Percentiles rank a stretch among this genome's conserved stretches.
Conservation (phyloP, 2,888 invertebrate species). For the Xylota segnis region DNA sequence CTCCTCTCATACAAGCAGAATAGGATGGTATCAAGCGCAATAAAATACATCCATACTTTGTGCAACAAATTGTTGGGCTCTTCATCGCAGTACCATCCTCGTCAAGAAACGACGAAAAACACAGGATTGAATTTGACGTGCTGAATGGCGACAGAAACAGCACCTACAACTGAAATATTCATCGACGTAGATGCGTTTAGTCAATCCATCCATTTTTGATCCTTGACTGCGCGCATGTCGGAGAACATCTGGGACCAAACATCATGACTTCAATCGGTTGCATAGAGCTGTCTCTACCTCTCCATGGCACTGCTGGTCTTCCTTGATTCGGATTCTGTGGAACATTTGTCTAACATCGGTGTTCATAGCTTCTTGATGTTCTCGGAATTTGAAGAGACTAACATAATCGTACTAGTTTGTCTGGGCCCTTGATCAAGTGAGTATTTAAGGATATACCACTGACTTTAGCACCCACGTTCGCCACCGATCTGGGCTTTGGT, state of each 20-base stretch:
- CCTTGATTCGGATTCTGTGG: constrained; percentile 42
- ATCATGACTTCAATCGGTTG: constrained; percentile 48
- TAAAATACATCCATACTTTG: constrained; percentile 17
- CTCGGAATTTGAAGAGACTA: constrained; percentile 58
- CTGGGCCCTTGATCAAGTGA: constrained; percentile 50
- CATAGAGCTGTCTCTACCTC: not conserved
- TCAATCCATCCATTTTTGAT: constrained; percentile 36
- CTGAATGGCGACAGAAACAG: not conserved
- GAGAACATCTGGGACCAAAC: constrained; percentile 67
- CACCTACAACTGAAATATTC: not conserved
- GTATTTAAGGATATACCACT: constrained; percentile 34
- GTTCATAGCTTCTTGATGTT: constrained; percentile 39
- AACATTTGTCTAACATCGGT: constrained; percentile 65
- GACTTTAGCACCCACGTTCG: constrained; percentile 53
- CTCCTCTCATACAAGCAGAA: too few species aligned
- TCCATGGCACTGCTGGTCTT: not conserved
- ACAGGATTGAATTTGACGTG: not conserved
- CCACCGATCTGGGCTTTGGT: constrained; percentile 51
- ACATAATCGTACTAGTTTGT: too few species aligned
- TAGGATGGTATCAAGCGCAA: constrained; percentile 30
- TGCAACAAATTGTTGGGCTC: too few species aligned
- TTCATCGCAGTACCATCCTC: constrained; percentile 1
- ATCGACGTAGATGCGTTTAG: constrained; percentile 14
- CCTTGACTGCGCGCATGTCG: constrained; percentile 64
- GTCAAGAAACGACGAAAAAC: constrained; percentile 32